phyloP scores from a whole-genome alignment of 2,113 vertebrate genomes.

The Choloepus hoffmanni region DNA sequence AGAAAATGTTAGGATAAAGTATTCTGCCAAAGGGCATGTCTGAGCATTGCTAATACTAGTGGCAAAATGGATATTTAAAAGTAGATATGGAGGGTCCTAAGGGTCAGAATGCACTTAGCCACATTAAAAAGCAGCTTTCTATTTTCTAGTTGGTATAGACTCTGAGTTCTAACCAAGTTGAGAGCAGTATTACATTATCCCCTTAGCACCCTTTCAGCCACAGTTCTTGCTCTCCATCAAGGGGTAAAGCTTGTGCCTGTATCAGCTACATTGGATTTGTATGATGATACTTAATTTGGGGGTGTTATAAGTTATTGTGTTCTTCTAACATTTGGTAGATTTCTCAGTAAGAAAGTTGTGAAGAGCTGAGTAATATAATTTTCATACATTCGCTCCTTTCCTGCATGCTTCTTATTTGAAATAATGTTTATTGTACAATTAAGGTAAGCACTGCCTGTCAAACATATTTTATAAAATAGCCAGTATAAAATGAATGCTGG shows the following conservation, averaged over 20 bases:
- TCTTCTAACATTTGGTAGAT: not conserved
- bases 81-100: not conserved
- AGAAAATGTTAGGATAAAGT: not conserved
- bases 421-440: not conserved
- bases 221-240: not conserved
- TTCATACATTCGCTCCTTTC: not conserved
- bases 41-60: not conserved
- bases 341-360: not conserved
- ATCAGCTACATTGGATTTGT: not conserved
- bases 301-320: not conserved
- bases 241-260: not conserved
- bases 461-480: not conserved
- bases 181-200: not conserved
- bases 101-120: not conserved
- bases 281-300: not conserved
- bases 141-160: not conserved
- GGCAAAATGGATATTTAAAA: not conserved
- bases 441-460: not conserved
- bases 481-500: not conserved
- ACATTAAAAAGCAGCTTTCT: not conserved
- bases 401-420: not conserved
- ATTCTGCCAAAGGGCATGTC: not conserved
- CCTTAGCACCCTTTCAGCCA: not conserved
- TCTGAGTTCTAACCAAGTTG: not conserved
- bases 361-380: not conserved